phyloP scores from a whole-genome alignment of 2,888 invertebrate species.

The Strigamia transsilvanica region DNA sequence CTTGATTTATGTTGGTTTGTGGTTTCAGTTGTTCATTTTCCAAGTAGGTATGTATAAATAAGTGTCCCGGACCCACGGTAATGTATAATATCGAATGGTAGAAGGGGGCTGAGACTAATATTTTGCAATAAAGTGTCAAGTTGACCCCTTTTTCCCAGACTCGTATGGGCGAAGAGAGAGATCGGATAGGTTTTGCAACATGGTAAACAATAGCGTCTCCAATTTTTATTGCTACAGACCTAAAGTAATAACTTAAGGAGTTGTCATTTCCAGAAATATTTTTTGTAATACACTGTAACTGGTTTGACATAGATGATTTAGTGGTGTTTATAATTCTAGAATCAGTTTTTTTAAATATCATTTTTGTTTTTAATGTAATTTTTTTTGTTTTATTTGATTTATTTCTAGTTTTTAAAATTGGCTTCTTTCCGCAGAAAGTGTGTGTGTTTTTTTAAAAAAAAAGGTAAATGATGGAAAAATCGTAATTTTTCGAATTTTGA shows the following conservation, averaged over 20 bases:
- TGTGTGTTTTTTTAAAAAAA: too few relatives aligned
- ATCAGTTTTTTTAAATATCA: not conserved
- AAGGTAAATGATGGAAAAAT: too few relatives aligned
- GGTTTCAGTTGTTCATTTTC: not conserved
- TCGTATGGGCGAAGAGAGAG: not conserved
- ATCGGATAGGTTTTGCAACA: slow-evolving; percentile 24
- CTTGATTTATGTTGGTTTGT: not conserved
- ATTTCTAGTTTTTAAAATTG: not conserved
- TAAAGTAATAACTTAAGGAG: slow-evolving; percentile 39
- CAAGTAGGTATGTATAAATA: not conserved
- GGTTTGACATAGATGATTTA: slow-evolving; percentile 29
- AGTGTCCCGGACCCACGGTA: not conserved
- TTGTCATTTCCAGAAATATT: slow-evolving; percentile 22
- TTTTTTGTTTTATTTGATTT: not conserved
- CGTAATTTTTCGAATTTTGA: too few relatives aligned
- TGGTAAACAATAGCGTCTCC: slow-evolving; percentile 38
- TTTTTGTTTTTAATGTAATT: not conserved
- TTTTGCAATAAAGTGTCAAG: slow-evolving; percentile 28
- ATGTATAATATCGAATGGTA: not conserved
- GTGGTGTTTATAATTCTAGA: not conserved
- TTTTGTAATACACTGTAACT: slow-evolving; percentile 24
- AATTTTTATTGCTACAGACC: slow-evolving; percentile 19
- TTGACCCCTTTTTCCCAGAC: slow-evolving; percentile 25
- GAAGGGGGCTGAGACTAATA: not conserved
- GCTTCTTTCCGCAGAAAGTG: too few relatives aligned